Evolutionary conservation across 2,888 invertebrate genomes (phyloP).

Genomic region (Apamea sordens): DNA sequence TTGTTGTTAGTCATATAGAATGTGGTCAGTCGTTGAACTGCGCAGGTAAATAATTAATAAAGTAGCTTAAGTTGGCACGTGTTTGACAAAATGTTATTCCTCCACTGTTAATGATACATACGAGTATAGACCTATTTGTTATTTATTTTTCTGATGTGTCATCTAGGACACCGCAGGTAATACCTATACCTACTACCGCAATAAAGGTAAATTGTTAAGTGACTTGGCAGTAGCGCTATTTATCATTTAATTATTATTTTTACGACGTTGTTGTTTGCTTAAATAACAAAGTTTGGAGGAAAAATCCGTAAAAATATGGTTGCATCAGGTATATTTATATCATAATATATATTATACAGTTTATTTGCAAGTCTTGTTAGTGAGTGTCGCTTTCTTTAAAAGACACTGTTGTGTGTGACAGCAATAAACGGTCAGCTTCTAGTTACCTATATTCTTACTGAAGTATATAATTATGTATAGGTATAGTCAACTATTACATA

Average conservation of each 20-base stretch:
- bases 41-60: constrained; percentile 29
- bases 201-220: too few relatives aligned
- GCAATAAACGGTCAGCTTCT: constrained; percentile 48
- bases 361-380: constrained; percentile 63
- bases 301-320: constrained; percentile 20
- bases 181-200: constrained; percentile 9
- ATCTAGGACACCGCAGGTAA: neutral
- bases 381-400: constrained; percentile 69
- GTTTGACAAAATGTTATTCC: constrained; percentile 24
- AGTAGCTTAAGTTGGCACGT: constrained; percentile 3
- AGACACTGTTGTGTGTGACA: constrained; percentile 56
- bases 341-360: constrained; percentile 63
- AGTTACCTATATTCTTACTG: constrained; percentile 19
- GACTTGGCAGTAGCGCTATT: neutral
- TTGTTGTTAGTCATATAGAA: constrained; percentile 50
- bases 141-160: constrained; percentile 25
- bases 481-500: neutral
- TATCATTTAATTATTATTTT: neutral
- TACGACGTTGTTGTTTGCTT: neutral
- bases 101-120: constrained; percentile 3
- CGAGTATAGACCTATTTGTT: neutral
- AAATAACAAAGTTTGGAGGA: constrained; percentile 2
- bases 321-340: constrained; percentile 47
- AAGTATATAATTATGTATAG: neutral
- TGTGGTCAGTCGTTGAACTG: constrained; percentile 56